A percentile compares a stretch with the other conserved stretches of the same genome.
Conservation (phyloP, 2,888 invertebrate genomes). For the Adelognathus sp. region DNA sequence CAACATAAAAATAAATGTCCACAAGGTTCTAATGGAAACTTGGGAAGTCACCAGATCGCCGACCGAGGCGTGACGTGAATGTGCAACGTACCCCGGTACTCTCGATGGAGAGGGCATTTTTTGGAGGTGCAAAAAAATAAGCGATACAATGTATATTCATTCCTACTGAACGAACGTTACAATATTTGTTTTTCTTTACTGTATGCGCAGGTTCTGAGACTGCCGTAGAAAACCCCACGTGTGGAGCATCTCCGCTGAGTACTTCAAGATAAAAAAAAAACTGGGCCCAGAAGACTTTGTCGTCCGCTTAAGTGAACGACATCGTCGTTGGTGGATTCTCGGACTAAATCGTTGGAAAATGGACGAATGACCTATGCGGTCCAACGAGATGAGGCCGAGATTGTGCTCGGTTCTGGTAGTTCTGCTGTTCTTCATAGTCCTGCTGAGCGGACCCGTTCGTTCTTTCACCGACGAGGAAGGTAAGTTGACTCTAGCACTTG, state of each 20-base stretch:
- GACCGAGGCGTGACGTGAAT: too few relatives aligned
- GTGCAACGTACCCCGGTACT: too few relatives aligned
- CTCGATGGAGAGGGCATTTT: too few relatives aligned
- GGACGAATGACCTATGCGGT: constrained; percentile 75
- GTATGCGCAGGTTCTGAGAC: constrained; percentile 47
- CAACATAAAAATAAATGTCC: too few relatives aligned
- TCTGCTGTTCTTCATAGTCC: constrained; percentile 72
- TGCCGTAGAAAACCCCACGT: constrained; percentile 55
- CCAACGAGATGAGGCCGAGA: constrained; percentile 79
- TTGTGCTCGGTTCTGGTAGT: constrained; percentile 74
- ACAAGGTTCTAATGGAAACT: too few relatives aligned
- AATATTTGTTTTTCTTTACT: constrained; percentile 50
- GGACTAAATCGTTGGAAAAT: constrained; percentile 67
- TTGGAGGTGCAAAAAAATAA: too few relatives aligned
- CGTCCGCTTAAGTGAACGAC: constrained; percentile 15
- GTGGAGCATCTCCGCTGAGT: constrained; percentile 51
- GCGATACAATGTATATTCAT: too few relatives aligned
- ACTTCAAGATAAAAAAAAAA: constrained; percentile 61
- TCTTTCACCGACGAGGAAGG: constrained; percentile 78
- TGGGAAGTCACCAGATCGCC: too few relatives aligned
- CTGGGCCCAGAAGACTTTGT: constrained; percentile 45
- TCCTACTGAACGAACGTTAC: background rate
- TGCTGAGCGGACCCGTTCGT: constrained; percentile 71
- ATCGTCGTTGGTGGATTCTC: constrained; percentile 25
- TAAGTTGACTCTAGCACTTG: constrained; percentile 67